Evolutionary conservation across 2,113 vertebrate genomes (phyloP).

Genomic region (Camarhynchus parvulus): DNA sequence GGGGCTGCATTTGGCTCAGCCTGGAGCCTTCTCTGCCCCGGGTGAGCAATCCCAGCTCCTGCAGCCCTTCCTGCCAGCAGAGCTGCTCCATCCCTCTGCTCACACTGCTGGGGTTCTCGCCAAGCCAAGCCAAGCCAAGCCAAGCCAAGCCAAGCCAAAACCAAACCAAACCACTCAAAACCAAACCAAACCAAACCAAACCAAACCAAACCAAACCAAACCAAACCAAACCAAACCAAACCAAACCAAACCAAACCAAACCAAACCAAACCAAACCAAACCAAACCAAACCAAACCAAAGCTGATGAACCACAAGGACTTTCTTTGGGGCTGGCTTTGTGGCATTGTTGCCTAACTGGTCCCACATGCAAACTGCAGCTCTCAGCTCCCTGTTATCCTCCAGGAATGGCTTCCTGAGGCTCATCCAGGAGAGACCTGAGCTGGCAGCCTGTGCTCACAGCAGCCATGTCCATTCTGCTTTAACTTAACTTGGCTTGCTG

Average conservation of each 20-base stretch:
- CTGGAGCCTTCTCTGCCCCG: neutral
- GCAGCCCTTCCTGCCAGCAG: neutral
- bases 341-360: neutral
- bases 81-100: neutral
- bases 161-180: no score
- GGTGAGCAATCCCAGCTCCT: neutral
- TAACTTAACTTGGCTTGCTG: neutral
- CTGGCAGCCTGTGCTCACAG: fast-evolving
- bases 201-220: no score
- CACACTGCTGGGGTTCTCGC: no score
- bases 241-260: no score
- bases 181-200: no score
- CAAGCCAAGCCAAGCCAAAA: no score
- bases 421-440: neutral
- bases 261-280: no score
- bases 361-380: neutral
- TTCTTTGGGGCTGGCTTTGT: neutral
- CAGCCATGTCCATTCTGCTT: neutral
- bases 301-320: neutral
- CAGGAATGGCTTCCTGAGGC: neutral
- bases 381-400: neutral
- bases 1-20: neutral
- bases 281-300: no score
- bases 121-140: no score
- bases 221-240: no score